These are phyloP conservation scores for Calyptommatus sinebrachiatus DNA, from an alignment of 2,113 vertebrate species.

Conservation along the genomic window DNA sequence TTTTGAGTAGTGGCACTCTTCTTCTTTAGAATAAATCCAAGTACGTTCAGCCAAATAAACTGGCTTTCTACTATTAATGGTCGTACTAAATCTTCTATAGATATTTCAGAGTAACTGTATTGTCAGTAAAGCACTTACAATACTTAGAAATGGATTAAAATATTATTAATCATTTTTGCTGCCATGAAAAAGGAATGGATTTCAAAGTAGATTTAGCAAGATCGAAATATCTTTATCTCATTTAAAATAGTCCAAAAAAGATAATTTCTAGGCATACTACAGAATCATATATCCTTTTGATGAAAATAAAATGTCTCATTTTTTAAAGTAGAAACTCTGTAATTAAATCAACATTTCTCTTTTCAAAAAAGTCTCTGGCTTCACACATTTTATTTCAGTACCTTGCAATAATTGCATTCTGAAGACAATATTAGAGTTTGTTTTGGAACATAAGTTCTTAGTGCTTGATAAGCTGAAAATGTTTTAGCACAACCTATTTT, in stretches of 20 bases:
- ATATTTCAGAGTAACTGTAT: constrained; percentile 5
- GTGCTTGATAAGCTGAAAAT: constrained; percentile 3
- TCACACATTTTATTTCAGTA: constrained; percentile 35
- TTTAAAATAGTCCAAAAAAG: constrained; percentile 66
- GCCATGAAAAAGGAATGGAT: constrained; percentile 42
- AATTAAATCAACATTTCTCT: constrained; percentile 15
- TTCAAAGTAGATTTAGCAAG: constrained; percentile 35
- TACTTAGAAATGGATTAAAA: constrained; percentile 1
- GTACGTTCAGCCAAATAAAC: background rate
- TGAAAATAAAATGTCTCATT: constrained; percentile 62
- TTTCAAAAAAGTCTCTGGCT: constrained; percentile 42
- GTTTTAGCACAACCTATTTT: constrained; percentile 24
- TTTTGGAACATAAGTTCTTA: constrained; percentile 2
- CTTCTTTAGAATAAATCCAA: background rate
- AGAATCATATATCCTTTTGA: constrained; percentile 50
- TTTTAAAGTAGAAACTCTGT: constrained; percentile 28
- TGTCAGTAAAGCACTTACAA: background rate
- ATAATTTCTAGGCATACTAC: constrained; percentile 52
- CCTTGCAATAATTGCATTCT: background rate
- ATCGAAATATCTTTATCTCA: constrained; percentile 46
- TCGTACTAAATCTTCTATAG: background rate
- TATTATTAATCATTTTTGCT: constrained; percentile 2
- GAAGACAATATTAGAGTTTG: constrained; percentile 1
- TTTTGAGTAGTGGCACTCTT: background rate
- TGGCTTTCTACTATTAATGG: constrained; percentile 6